Conservation (phyloP, 2,113 vertebrate genomes). For the Antidorcas marsupialis region DNA sequence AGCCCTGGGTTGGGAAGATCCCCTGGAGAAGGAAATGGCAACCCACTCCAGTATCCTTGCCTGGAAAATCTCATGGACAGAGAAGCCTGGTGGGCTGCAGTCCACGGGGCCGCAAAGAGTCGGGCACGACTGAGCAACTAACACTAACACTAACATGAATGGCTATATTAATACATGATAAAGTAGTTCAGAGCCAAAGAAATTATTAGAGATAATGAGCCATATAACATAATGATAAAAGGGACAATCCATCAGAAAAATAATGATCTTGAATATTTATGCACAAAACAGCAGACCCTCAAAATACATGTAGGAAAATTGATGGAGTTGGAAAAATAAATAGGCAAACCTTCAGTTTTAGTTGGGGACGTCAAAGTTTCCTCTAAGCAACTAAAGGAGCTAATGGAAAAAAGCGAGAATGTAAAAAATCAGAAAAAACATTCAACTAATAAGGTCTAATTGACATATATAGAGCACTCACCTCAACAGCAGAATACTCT, state of each 20-base stretch:
- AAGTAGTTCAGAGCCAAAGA: neutral
- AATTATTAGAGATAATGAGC: neutral
- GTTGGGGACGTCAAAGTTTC: neutral
- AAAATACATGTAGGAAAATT: neutral
- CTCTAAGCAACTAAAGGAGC: neutral
- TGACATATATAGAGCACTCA: neutral
- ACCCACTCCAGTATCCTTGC: too few relatives aligned
- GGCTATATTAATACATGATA: neutral
- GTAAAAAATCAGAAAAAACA: neutral
- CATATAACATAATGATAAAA: neutral
- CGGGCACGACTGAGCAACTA: too few relatives aligned
- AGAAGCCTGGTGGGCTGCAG: too few relatives aligned
- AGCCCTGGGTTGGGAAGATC: too few relatives aligned
- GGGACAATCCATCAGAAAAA: neutral
- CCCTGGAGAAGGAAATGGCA: too few relatives aligned
- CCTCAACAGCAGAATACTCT: neutral
- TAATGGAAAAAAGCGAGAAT: neutral
- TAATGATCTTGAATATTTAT: neutral
- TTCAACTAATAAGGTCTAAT: neutral
- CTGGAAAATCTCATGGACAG: too few relatives aligned
- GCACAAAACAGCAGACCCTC: neutral
- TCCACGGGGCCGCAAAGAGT: too few relatives aligned
- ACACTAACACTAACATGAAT: neutral
- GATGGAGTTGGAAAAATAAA: neutral
- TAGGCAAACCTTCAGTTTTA: neutral